A percentile compares a stretch with the other conserved stretches of the same genome.
These are phyloP conservation scores for Xylota sylvarum DNA, from an alignment of 2,888 invertebrate species.

Conservation along the genomic window DNA sequence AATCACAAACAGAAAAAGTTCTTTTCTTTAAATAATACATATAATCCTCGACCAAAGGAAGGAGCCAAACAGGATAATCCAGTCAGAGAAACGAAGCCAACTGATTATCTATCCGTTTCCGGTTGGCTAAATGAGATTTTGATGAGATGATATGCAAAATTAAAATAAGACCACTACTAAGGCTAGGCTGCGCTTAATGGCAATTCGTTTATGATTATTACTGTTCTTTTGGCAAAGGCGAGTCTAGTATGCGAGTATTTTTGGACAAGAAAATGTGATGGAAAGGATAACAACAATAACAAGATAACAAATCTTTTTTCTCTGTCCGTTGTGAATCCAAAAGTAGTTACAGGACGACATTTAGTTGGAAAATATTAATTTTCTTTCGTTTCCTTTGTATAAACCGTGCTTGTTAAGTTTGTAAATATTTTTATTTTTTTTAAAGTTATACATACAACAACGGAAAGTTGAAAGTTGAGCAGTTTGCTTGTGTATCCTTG, in stretches of 20 bases:
- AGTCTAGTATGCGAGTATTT: background rate
- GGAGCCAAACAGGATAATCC: background rate
- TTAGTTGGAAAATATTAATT: constrained; percentile 19
- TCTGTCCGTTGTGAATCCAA: background rate
- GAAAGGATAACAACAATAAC: constrained; percentile 17
- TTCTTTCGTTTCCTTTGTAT: background rate
- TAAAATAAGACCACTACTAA: constrained; percentile 12
- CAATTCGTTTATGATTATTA: constrained; percentile 31
- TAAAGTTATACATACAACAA: background rate
- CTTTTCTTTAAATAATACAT: background rate
- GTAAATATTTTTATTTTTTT: background rate
- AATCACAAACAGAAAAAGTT: background rate
- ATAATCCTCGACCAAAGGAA: background rate
- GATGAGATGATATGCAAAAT: constrained; percentile 26
- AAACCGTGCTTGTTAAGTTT: background rate
- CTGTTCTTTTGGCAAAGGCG: constrained; percentile 3
- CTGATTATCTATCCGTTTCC: constrained; percentile 9
- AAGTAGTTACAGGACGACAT: constrained; percentile 19
- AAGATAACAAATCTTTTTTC: constrained; percentile 5
- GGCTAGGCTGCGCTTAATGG: constrained; percentile 4
- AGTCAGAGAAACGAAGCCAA: constrained; percentile 1
- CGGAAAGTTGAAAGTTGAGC: constrained; percentile 1
- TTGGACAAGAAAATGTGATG: constrained; percentile 2
- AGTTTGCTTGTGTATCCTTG: background rate
- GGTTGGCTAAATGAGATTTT: constrained; percentile 37